These are phyloP conservation scores for Prolemur simus DNA, from an alignment of 2,113 vertebrate genomes.

Conservation along the genomic window DNA sequence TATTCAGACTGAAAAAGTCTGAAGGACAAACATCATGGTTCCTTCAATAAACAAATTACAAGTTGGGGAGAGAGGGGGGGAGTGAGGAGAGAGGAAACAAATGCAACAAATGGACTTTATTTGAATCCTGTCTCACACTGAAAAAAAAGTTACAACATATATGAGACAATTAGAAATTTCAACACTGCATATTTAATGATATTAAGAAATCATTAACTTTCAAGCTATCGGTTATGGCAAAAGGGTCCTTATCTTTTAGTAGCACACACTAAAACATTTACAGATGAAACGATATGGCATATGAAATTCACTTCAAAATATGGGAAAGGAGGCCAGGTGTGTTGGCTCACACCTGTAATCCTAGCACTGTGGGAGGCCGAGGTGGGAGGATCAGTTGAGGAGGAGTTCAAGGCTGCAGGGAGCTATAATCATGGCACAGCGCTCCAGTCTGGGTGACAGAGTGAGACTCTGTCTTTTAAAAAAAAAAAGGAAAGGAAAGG, in stretches of 20 bases:
- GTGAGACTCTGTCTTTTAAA: neutral
- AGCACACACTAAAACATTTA: neutral
- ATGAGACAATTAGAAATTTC: neutral
- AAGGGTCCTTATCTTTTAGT: neutral
- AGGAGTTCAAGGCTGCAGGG: neutral
- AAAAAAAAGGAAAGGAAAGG: too few relatives aligned
- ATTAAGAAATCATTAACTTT: neutral
- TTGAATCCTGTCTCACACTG: neutral
- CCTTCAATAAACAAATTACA: neutral
- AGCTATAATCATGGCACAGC: too few relatives aligned
- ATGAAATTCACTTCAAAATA: neutral
- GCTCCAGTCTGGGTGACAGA: neutral
- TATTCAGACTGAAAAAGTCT: neutral
- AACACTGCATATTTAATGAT: neutral
- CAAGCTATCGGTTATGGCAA: neutral
- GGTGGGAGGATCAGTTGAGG: neutral
- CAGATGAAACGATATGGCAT: neutral
- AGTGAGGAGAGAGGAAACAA: neutral
- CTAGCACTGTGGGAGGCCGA: neutral
- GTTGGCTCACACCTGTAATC: neutral
- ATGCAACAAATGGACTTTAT: neutral
- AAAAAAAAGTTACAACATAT: neutral
- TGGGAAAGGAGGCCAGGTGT: neutral
- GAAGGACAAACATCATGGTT: neutral
- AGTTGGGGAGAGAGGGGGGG: neutral